Evolutionary conservation across 2,113 vertebrate species (phyloP).

Genomic region (Spheniscus mendiculus): DNA sequence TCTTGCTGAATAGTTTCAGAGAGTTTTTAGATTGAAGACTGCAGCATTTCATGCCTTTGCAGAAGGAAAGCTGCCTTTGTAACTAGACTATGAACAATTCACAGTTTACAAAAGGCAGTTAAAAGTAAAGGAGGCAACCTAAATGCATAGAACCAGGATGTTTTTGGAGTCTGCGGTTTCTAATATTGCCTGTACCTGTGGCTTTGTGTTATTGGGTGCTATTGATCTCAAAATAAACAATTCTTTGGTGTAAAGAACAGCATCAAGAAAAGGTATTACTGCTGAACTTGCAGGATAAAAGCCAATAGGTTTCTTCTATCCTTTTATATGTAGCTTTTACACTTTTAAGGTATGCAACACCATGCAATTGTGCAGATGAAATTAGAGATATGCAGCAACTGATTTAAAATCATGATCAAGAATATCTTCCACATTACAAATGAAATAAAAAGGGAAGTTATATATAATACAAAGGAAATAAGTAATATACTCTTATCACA

Average conservation of each 20-base stretch:
- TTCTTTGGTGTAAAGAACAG: not conserved
- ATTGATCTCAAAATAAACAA: not conserved
- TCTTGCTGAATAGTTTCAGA: not conserved
- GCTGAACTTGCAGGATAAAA: not conserved
- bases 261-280: not conserved
- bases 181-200: not conserved
- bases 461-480: not conserved
- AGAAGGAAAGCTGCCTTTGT: not conserved
- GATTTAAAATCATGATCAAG: not conserved
- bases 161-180: not conserved
- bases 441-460: not conserved
- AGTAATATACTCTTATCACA: not conserved
- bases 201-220: not conserved
- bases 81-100: not conserved
- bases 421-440: not conserved
- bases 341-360: not conserved
- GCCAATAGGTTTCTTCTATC: rapidly evolving
- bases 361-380: not conserved
- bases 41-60: not conserved
- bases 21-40: not conserved
- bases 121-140: not conserved
- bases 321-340: not conserved
- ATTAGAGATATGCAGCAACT: not conserved
- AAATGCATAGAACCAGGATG: not conserved
- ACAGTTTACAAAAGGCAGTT: not conserved